Percentiles rank a stretch among this genome's conserved stretches.
phyloP scores from a whole-genome alignment of 2,888 invertebrate species.

The Lumbricus terrestris region DNA sequence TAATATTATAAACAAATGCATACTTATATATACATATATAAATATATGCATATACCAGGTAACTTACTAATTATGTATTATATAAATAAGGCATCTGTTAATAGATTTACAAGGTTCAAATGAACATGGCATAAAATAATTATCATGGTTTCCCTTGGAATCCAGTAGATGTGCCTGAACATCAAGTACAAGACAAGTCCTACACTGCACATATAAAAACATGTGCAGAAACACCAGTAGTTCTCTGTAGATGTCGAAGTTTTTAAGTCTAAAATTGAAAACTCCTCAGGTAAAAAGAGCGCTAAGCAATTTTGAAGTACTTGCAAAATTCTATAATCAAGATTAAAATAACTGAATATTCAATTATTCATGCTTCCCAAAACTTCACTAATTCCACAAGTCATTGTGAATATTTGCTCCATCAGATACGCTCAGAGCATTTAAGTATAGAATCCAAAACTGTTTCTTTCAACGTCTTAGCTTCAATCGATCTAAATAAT shows the following conservation, averaged over 20 bases:
- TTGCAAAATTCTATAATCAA: not conserved
- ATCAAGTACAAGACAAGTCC: not conserved
- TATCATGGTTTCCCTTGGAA: not conserved
- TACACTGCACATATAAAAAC: not conserved
- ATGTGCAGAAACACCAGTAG: not conserved
- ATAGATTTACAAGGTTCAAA: not conserved
- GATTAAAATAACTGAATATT: not conserved
- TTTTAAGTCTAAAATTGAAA: not conserved
- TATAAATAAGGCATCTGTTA: not conserved
- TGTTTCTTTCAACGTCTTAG: not conserved
- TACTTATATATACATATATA: not conserved
- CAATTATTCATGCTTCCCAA: not conserved
- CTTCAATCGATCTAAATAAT: not conserved
- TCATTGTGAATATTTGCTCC: not conserved
- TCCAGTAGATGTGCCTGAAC: not conserved
- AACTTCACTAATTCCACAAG: not conserved
- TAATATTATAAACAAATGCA: not conserved
- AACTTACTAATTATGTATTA: not conserved
- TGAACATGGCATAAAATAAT: too few species aligned
- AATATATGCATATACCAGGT: not conserved
- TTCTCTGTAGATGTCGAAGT: not conserved
- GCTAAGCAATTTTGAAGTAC: not conserved
- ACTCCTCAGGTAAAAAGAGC: not conserved
- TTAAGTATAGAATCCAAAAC: not conserved
- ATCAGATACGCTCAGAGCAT: too few species aligned